A percentile compares a stretch with the other conserved stretches of the same genome.
phyloP scores from a whole-genome alignment of 2,888 invertebrate genomes.

The Hirtodrosophila duncani region DNA sequence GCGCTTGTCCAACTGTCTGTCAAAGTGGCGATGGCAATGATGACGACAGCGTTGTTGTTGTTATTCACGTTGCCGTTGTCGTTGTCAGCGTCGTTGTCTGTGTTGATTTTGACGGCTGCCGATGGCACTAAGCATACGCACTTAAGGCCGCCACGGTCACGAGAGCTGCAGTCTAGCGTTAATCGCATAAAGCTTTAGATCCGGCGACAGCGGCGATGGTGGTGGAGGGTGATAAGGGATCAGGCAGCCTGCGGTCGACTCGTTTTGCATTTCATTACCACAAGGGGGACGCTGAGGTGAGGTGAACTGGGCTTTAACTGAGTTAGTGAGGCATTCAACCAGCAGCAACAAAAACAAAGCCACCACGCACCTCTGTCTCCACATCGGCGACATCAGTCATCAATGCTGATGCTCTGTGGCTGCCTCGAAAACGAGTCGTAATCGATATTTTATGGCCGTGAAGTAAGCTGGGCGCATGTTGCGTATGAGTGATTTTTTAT shows the following conservation, averaged over 20 bases:
- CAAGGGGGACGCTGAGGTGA: slow-evolving; percentile 32
- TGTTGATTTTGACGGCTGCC: slow-evolving; percentile 64
- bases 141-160: slow-evolving; percentile 61
- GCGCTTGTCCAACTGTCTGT: slow-evolving; percentile 50
- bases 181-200: no score
- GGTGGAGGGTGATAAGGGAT: background rate
- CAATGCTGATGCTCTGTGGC: slow-evolving; percentile 9
- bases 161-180: slow-evolving; percentile 48
- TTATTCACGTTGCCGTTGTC: background rate
- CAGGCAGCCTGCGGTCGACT: slow-evolving; percentile 45
- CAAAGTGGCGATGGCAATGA: slow-evolving; percentile 24
- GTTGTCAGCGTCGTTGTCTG: slow-evolving; percentile 17
- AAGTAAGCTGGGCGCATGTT: slow-evolving; percentile 50
- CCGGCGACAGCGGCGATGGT: background rate
- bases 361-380: slow-evolving; percentile 3
- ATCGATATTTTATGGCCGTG: slow-evolving; percentile 67
- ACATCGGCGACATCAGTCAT: slow-evolving; percentile 46
- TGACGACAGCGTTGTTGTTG: slow-evolving; percentile 16
- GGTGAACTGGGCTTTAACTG: slow-evolving; percentile 22
- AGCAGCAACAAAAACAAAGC: slow-evolving; percentile 2
- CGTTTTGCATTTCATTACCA: slow-evolving; percentile 57
- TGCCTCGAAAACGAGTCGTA: slow-evolving; percentile 53
- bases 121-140: slow-evolving; percentile 66
- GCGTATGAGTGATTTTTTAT: slow-evolving; percentile 69
- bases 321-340: slow-evolving; percentile 17